Conservation (phyloP, 2,888 invertebrate species). For the Phortica okadai region DNA sequence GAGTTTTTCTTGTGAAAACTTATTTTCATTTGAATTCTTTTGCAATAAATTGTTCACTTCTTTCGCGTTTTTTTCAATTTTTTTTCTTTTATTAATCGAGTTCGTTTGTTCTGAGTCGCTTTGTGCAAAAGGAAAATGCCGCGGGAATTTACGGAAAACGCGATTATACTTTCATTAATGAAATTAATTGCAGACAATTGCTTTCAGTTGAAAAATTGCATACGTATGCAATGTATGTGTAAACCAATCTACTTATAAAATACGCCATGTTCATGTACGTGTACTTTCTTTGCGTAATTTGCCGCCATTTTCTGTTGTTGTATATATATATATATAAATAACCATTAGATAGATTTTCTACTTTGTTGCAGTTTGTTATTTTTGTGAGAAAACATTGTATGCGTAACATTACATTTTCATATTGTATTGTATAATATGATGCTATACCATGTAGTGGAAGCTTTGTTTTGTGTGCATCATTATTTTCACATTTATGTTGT, state of each 20-base stretch:
- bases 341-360: constrained; percentile 3
- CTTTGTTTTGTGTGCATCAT: not conserved
- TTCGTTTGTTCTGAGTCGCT: not conserved
- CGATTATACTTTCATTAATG: constrained; percentile 71
- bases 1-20: constrained; percentile 72
- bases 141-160: constrained; percentile 50
- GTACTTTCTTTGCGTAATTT: too few species aligned
- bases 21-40: constrained; percentile 69
- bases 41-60: constrained; percentile 46
- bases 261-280: too few species aligned
- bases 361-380: constrained; percentile 10
- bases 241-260: too few species aligned
- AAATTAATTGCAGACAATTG: constrained; percentile 70
- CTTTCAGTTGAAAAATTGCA: constrained; percentile 15
- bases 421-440: not conserved
- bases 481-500: not conserved
- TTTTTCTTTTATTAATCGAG: constrained; percentile 34
- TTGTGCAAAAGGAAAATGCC: not conserved
- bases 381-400: constrained; percentile 52
- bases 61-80: not conserved
- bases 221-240: too few species aligned
- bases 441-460: not conserved
- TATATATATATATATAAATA: not conserved
- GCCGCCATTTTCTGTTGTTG: not conserved
- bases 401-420: constrained; percentile 48